A percentile compares a stretch with the other conserved stretches of the same genome.
phyloP scores from a whole-genome alignment of 2,888 invertebrate species.

The Aelia acuminata region DNA sequence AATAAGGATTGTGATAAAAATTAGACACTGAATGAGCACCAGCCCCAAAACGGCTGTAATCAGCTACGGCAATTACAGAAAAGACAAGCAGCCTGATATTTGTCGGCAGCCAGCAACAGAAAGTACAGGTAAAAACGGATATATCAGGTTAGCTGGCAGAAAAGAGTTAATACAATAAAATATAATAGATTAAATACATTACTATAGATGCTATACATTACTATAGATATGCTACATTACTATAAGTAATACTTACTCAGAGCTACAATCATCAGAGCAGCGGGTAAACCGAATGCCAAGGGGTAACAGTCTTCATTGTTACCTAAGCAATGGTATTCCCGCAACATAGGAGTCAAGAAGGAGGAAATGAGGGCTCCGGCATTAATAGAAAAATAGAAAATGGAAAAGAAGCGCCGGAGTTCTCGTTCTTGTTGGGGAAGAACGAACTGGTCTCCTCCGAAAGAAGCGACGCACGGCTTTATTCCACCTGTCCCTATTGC shows the following conservation, averaged over 20 bases:
- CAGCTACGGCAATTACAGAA: too few species aligned
- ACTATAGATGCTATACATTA: neutral
- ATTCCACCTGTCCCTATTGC: conserved; percentile 86
- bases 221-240: neutral
- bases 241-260: conserved; percentile 71
- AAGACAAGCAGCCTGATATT: too few species aligned
- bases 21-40: too few species aligned
- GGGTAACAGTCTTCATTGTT: conserved; percentile 79
- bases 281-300: conserved; percentile 84
- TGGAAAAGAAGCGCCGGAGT: conserved; percentile 80
- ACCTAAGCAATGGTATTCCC: conserved; percentile 78
- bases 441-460: conserved; percentile 85
- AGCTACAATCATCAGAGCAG: conserved; percentile 74
- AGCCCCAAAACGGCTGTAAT: too few species aligned
- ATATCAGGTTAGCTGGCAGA: too few species aligned
- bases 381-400: conserved; percentile 81
- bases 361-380: conserved; percentile 81
- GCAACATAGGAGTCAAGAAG: conserved; percentile 80
- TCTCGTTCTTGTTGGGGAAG: conserved; percentile 77
- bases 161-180: too few species aligned
- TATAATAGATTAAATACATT: neutral
- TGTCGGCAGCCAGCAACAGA: too few species aligned
- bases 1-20: too few species aligned
- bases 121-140: too few species aligned
- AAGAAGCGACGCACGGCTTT: conserved; percentile 86